Percentiles rank a stretch among this genome's conserved stretches.
These are phyloP conservation scores for Rhagologus leucostigma DNA, from an alignment of 2,113 vertebrate species.

Conservation along the genomic window DNA sequence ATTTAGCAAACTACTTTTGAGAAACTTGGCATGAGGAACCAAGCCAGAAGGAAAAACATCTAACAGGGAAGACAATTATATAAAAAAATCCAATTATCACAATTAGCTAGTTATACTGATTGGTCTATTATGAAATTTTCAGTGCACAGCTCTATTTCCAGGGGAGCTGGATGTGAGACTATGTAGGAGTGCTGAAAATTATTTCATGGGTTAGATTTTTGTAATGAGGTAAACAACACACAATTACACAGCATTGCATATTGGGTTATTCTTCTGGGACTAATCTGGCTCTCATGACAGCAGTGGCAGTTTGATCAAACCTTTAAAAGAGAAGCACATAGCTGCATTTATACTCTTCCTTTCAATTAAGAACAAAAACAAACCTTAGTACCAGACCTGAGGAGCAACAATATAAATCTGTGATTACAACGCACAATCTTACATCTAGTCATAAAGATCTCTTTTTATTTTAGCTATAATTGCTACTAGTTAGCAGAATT, in stretches of 20 bases:
- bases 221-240: conserved; percentile 47
- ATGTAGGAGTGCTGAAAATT: conserved; percentile 28
- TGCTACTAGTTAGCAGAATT: conserved; percentile 15
- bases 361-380: conserved; percentile 28
- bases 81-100: conserved; percentile 69
- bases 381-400: background rate
- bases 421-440: background rate
- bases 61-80: conserved; percentile 60
- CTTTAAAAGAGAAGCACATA: conserved; percentile 14
- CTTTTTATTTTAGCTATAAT: background rate
- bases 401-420: background rate
- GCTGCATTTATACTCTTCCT: background rate
- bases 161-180: conserved; percentile 18
- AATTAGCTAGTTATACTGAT: conserved; percentile 65
- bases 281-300: conserved; percentile 21
- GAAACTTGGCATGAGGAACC: conserved; percentile 48
- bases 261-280: conserved; percentile 31
- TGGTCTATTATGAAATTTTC: conserved; percentile 41
- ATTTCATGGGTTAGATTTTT: conserved; percentile 59
- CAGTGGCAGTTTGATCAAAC: conserved; percentile 34
- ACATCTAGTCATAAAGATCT: background rate
- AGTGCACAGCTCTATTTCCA: conserved; percentile 11
- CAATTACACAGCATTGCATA: conserved; percentile 24
- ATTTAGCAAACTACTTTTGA: conserved; percentile 52
- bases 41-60: conserved; percentile 58